Conservation (phyloP, 1,140 invertebrate species). For the Drosophila ercepeae region DNA sequence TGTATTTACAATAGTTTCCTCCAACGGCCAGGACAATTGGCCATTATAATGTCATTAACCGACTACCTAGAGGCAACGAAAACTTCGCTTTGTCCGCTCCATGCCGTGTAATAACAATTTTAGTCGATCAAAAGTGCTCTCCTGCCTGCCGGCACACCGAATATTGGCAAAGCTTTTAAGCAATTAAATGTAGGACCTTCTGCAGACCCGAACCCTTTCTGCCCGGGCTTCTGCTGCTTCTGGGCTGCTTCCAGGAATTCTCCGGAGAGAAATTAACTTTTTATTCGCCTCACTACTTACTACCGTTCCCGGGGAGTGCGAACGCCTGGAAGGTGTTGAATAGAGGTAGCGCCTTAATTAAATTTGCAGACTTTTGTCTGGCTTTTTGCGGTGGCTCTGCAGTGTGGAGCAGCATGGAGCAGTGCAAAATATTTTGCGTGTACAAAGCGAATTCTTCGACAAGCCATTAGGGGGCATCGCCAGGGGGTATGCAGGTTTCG, state of each 20-base stretch:
- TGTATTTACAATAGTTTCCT: constrained; percentile 29
- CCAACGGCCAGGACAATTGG: constrained; percentile 29
- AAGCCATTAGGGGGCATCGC: constrained; percentile 43
- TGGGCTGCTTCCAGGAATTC: constrained; percentile 67
- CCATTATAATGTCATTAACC: constrained; percentile 75
- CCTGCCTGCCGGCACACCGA: constrained; percentile 26
- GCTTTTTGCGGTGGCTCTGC: constrained; percentile 31
- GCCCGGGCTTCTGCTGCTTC: constrained; percentile 15
- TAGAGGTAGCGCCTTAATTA: constrained; percentile 77
- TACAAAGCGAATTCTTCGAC: constrained; percentile 43
- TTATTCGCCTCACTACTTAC: constrained; percentile 23
- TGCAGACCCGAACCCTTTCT: not conserved
- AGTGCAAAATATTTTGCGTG: constrained; percentile 54
- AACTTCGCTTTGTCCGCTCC: constrained; percentile 16
- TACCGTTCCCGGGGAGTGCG: not conserved
- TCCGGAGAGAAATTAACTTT: constrained; percentile 61
- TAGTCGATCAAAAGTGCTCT: constrained; percentile 55
- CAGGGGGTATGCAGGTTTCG: constrained; percentile 18
- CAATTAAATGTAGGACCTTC: constrained; percentile 58
- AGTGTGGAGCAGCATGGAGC: not conserved
- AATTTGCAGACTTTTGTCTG: constrained; percentile 68
- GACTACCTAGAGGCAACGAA: constrained; percentile 17
- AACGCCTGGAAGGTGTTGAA: constrained; percentile 77
- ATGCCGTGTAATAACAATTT: constrained; percentile 58
- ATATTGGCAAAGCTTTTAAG: constrained; percentile 58